phyloP scores from a whole-genome alignment of 2,113 vertebrate species.

The Coptodon bakossiorum region DNA sequence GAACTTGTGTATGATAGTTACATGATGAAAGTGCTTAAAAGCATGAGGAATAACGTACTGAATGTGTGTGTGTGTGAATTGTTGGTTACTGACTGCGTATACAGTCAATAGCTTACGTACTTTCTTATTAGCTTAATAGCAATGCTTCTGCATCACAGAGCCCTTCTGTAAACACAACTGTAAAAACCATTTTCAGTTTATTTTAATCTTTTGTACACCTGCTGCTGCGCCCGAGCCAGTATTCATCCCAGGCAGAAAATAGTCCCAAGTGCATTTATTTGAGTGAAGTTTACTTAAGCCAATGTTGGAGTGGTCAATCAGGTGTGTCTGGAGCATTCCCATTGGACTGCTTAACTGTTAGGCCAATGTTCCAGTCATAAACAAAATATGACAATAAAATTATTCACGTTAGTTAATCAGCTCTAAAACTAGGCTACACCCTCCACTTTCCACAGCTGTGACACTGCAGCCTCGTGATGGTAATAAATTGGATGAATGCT shows the following conservation, averaged over 20 bases:
- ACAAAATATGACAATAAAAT: background rate
- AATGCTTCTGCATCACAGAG: background rate
- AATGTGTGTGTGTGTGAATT: background rate
- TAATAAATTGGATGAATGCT: background rate
- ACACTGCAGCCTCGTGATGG: background rate
- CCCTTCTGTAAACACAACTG: background rate
- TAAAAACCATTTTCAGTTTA: background rate
- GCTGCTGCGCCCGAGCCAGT: background rate
- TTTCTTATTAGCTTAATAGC: background rate
- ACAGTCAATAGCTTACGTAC: background rate
- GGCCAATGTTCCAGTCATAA: background rate
- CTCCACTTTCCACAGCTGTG: background rate
- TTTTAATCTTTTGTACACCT: background rate
- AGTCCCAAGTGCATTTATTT: background rate
- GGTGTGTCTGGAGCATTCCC: background rate
- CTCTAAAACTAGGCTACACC: background rate
- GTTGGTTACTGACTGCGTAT: background rate
- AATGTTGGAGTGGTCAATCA: background rate
- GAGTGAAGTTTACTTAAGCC: background rate
- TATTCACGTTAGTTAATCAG: background rate
- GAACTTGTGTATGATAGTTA: background rate
- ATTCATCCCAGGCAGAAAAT: background rate
- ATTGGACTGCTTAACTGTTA: background rate
- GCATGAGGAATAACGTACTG: background rate
- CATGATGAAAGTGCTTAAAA: background rate